These are phyloP conservation scores for Oxygymnocypris stewartii DNA, from an alignment of 2,113 vertebrate genomes.

Conservation along the genomic window DNA sequence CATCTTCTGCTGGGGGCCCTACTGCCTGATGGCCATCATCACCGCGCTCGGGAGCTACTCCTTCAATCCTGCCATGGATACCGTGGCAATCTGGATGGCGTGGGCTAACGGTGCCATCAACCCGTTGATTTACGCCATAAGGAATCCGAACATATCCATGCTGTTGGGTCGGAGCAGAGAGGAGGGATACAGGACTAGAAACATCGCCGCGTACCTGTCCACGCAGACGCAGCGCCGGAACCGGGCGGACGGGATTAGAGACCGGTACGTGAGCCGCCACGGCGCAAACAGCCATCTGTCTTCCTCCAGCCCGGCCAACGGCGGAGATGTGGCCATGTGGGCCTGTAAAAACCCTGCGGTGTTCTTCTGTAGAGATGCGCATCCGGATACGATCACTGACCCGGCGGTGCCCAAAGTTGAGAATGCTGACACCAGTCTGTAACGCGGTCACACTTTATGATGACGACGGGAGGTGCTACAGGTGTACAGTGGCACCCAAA, in stretches of 20 bases:
- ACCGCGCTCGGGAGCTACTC: conserved; percentile 76
- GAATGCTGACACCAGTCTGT: conserved; percentile 83
- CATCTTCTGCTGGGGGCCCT: conserved; percentile 92
- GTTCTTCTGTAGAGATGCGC: conserved; percentile 88
- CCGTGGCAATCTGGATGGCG: conserved; percentile 86
- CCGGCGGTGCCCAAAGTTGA: conserved; percentile 68
- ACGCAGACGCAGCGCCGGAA: conserved; percentile 66
- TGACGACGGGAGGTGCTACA: not conserved
- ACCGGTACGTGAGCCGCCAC: conserved; percentile 74
- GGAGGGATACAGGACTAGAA: conserved; percentile 91
- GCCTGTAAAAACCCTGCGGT: conserved; percentile 89
- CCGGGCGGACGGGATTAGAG: conserved; percentile 71
- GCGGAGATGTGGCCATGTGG: conserved; percentile 87
- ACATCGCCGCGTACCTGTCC: conserved; percentile 77
- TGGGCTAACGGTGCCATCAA: conserved; percentile 96
- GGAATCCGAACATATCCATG: conserved; percentile 90
- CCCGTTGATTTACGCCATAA: conserved; percentile 89
- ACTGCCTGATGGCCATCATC: conserved; percentile 87
- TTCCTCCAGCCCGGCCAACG: conserved; percentile 75
- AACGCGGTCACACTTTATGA: conserved; percentile 47
- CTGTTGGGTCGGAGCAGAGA: conserved; percentile 84
- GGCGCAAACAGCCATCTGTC: conserved; percentile 69
- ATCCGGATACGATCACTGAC: conserved; percentile 66
- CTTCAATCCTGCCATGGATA: conserved; percentile 84
- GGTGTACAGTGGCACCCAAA: not conserved